These are phyloP conservation scores for Heliconius aoede DNA, from an alignment of 2,888 invertebrate species.

Conservation along the genomic window DNA sequence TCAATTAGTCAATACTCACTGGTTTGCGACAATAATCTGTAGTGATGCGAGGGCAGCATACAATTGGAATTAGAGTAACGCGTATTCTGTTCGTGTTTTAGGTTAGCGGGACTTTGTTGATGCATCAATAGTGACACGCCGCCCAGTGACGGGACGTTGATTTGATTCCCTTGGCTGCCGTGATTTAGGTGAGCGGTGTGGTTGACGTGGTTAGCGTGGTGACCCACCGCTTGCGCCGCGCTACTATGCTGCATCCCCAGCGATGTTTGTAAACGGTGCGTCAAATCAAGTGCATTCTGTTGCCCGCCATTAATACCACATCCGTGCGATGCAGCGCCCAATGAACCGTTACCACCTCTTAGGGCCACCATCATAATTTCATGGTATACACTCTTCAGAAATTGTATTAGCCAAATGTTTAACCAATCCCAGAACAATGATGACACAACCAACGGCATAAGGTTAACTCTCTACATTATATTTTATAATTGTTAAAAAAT, in stretches of 20 bases:
- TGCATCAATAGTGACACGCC: constrained; percentile 48
- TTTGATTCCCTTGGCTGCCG: constrained; percentile 41
- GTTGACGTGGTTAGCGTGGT: constrained; percentile 55
- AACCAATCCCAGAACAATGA: constrained; percentile 80
- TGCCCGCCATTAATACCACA: constrained; percentile 68
- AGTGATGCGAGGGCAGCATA: constrained; percentile 70
- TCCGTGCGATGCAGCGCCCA: constrained; percentile 65
- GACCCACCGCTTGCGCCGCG: constrained; percentile 63
- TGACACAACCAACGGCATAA: constrained; percentile 73
- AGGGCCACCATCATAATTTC: constrained; percentile 80
- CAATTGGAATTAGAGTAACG: constrained; percentile 70
- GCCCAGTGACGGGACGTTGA: constrained; percentile 44
- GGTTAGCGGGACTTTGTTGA: constrained; percentile 56
- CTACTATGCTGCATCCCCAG: constrained; percentile 64
- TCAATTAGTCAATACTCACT: constrained; percentile 64
- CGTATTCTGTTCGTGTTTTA: constrained; percentile 68
- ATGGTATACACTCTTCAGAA: constrained; percentile 78
- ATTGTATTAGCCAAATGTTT: constrained; percentile 76
- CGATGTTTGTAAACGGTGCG: constrained; percentile 70
- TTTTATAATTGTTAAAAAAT: constrained; percentile 51
- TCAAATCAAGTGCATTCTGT: constrained; percentile 65
- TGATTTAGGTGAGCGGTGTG: constrained; percentile 45
- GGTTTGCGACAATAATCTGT: constrained; percentile 69
- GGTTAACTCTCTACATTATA: constrained; percentile 51
- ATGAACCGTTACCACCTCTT: constrained; percentile 71